Evolutionary conservation across 1,140 invertebrate species (phyloP).

Genomic region (Chlorops oryzae): DNA sequence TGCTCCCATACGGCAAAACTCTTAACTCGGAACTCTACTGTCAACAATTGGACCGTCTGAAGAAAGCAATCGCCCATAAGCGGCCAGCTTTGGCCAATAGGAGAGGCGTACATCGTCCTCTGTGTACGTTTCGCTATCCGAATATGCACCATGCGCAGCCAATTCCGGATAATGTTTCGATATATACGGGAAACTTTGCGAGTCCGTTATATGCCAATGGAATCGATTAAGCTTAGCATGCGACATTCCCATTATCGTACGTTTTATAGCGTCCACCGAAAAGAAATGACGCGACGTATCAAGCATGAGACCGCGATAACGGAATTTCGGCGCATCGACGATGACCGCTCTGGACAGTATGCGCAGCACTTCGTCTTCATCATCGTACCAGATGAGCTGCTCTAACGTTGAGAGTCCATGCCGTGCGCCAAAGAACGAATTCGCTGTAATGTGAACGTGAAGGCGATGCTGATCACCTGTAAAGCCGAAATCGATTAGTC

Average conservation of each 20-base stretch:
- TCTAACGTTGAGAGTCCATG: conserved; percentile 73
- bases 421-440: conserved; percentile 68
- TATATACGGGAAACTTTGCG: conserved; percentile 74
- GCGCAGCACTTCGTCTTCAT: conserved; percentile 55
- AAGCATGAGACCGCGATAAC: conserved; percentile 65
- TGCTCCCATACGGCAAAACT: too few relatives aligned
- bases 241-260: conserved; percentile 70
- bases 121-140: conserved; percentile 61
- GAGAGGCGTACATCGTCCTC: conserved; percentile 61
- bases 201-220: conserved; percentile 80
- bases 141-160: conserved; percentile 69
- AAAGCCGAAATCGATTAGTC: neutral
- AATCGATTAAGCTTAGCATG: conserved; percentile 77
- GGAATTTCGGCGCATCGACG: conserved; percentile 56
- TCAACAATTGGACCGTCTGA: too few relatives aligned
- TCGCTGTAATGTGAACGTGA: conserved; percentile 58
- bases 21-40: too few relatives aligned
- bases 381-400: conserved; percentile 71
- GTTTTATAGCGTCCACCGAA: conserved; percentile 59
- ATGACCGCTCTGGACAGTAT: conserved; percentile 55
- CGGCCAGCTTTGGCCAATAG: too few relatives aligned
- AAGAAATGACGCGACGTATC: conserved; percentile 75
- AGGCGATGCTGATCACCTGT: conserved; percentile 49
- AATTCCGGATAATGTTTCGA: conserved; percentile 64
- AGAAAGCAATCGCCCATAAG: too few relatives aligned